These are phyloP conservation scores for Styela plicata DNA, from an alignment of 23 tunicate species.

Conservation along the genomic window DNA sequence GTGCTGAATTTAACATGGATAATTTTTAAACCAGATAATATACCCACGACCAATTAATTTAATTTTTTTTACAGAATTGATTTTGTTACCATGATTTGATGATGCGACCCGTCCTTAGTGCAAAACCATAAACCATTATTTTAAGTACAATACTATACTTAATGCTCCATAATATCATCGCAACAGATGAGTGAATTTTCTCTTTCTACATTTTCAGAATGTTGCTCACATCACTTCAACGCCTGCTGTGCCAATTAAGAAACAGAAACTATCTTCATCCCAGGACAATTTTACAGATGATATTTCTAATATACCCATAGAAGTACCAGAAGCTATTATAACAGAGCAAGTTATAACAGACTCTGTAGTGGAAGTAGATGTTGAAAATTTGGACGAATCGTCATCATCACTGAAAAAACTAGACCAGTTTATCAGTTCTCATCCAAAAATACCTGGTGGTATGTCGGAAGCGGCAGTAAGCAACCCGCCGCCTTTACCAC, in stretches of 20 bases:
- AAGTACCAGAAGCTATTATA: conserved; percentile 24
- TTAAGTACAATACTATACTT: too few species aligned
- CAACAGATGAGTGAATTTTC: too few species aligned
- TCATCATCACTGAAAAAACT: conserved; percentile 58
- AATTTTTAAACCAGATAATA: too few species aligned
- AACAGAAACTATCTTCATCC: conserved; percentile 1
- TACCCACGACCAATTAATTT: too few species aligned
- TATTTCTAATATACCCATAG: background rate
- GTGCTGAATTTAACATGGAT: too few species aligned
- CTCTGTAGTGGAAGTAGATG: conserved; percentile 33
- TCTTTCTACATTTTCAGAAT: too few species aligned
- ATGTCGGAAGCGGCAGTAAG: conserved; percentile 72
- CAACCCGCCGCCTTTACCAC: conserved; percentile 82
- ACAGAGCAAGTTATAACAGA: conserved; percentile 30
- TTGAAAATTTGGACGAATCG: conserved; percentile 78
- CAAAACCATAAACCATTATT: too few species aligned
- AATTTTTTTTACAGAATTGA: too few species aligned
- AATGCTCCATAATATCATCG: too few species aligned
- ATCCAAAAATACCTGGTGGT: conserved; percentile 66
- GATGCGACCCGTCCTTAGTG: too few species aligned
- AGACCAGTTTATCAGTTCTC: conserved; percentile 57
- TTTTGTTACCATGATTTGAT: too few species aligned
- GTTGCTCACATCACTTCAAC: too few species aligned
- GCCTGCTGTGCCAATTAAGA: conserved; percentile 6
- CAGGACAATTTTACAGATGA: background rate